Evolutionary conservation across 2,888 invertebrate species (phyloP).

Genomic region (Empis livida): DNA sequence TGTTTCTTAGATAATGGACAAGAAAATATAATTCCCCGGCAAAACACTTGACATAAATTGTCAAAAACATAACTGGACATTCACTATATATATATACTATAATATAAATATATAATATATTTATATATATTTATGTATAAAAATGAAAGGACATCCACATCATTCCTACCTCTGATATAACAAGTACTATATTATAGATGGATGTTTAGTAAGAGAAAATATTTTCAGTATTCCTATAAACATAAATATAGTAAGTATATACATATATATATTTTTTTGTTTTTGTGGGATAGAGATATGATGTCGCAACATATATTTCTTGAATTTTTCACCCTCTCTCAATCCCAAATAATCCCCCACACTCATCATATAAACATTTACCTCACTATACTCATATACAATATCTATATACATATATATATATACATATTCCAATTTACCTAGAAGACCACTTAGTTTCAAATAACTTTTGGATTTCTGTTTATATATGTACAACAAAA

Average conservation of each 20-base stretch:
- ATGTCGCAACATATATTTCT: no score
- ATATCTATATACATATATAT: no score
- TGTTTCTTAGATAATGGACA: conserved; percentile 2
- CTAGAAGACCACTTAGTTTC: not conserved
- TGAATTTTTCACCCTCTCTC: no score
- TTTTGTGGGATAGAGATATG: no score
- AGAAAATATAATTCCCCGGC: not conserved
- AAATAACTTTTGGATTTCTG: not conserved
- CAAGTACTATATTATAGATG: not conserved
- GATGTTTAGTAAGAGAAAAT: no score
- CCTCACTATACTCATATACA: no score
- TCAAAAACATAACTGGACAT: conserved; percentile 2
- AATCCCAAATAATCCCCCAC: not conserved
- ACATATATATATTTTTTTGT: no score
- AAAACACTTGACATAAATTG: conserved; percentile 3
- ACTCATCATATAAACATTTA: not conserved
- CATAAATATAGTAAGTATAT: no score
- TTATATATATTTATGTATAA: no score
- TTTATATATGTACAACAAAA: no score
- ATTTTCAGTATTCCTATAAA: no score
- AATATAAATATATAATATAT: not conserved
- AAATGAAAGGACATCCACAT: no score
- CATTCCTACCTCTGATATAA: not conserved
- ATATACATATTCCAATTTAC: not conserved
- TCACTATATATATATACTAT: not conserved